Evolutionary conservation across 1,140 invertebrate species (phyloP).

Genomic region (Armadillidium nasatum): DNA sequence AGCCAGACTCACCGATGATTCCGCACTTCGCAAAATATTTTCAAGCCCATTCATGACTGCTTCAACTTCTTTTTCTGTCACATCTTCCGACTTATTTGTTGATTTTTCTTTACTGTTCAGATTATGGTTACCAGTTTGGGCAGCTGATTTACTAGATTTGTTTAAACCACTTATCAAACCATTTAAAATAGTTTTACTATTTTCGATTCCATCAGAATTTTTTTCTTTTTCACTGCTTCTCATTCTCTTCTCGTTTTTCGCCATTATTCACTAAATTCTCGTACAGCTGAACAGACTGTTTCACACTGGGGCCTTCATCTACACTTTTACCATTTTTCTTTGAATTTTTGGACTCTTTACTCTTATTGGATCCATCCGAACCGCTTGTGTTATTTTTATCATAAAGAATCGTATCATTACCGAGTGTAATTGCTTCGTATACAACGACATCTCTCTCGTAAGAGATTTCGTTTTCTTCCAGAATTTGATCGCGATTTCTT

Average conservation of each 20-base stretch:
- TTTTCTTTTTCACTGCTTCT: constrained; percentile 7
- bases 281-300: constrained; percentile 42
- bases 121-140: not conserved
- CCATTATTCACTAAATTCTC: constrained; percentile 41
- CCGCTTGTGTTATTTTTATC: constrained; percentile 50
- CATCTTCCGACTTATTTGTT: constrained; percentile 54
- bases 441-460: constrained; percentile 58
- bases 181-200: constrained; percentile 16
- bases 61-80: constrained; percentile 77
- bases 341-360: constrained; percentile 28
- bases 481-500: constrained; percentile 24
- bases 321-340: constrained; percentile 10
- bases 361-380: constrained; percentile 46
- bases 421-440: constrained; percentile 59
- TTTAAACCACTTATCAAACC: not conserved
- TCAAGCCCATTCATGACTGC: constrained; percentile 78
- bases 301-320: constrained; percentile 31
- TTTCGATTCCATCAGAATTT: not conserved
- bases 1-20: constrained; percentile 61
- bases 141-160: not conserved
- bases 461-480: constrained; percentile 54
- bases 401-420: constrained; percentile 57
- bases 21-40: constrained; percentile 77
- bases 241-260: constrained; percentile 25
- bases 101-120: constrained; percentile 3